A percentile compares a stretch with the other conserved stretches of the same genome.
Evolutionary conservation across 2,797 vertebrate genomes (phyloP).

Genomic region (Amblyraja radiata): DNA sequence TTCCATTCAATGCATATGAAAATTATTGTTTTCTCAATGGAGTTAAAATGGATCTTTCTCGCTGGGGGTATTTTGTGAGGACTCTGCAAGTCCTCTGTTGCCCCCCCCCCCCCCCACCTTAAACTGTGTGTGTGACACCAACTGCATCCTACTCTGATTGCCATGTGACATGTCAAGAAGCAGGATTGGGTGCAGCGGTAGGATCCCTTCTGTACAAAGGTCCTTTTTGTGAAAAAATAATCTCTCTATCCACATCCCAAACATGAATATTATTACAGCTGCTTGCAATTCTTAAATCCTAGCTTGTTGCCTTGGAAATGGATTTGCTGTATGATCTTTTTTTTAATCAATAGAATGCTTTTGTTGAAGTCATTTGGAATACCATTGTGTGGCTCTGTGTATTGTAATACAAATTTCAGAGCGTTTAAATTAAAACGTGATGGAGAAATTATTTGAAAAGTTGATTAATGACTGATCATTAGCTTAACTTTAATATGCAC

Average conservation of each 20-base stretch:
- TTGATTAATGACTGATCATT: conserved; percentile 30
- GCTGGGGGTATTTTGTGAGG: neutral
- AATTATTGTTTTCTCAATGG: neutral
- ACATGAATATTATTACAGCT: conserved; percentile 20
- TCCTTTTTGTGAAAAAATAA: neutral
- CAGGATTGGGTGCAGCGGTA: neutral
- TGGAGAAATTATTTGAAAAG: conserved; percentile 32
- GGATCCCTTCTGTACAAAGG: neutral
- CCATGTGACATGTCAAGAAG: neutral
- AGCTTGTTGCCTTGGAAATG: neutral
- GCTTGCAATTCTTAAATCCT: neutral
- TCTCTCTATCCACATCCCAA: conserved; percentile 1
- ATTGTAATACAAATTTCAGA: neutral
- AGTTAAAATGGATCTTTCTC: neutral
- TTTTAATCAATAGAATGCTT: conserved; percentile 10
- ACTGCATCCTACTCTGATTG: neutral
- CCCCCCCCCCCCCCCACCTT: neutral
- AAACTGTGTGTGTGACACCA: neutral
- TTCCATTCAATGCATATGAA: too few species aligned
- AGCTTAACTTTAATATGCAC: conserved; percentile 28
- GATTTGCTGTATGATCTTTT: neutral
- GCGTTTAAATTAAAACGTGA: neutral
- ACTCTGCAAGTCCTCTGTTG: neutral
- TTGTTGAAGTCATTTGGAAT: conserved; percentile 19
- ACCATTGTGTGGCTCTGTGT: neutral